Percentiles rank a stretch among this genome's conserved stretches.
These are phyloP conservation scores for Chlamydotis undulata DNA, from an alignment of 2,113 vertebrate species.

Conservation along the genomic window DNA sequence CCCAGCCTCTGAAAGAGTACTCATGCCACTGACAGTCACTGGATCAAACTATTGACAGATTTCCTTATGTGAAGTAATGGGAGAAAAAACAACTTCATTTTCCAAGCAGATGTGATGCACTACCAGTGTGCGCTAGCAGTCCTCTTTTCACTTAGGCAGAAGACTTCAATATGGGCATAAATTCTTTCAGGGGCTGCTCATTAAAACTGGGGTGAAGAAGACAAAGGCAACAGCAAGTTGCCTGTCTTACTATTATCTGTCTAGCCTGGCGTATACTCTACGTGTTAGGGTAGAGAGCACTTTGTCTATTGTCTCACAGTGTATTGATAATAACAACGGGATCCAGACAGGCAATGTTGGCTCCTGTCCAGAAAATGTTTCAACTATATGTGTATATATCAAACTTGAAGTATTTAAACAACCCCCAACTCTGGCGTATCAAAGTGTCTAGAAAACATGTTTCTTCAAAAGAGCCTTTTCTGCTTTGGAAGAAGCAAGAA, in stretches of 20 bases:
- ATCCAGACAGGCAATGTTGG: neutral
- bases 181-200: neutral
- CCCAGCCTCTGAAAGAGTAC: neutral
- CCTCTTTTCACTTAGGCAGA: neutral
- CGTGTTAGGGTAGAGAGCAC: neutral
- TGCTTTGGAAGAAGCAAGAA: conserved; percentile 47
- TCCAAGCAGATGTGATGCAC: neutral
- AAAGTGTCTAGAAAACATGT: conserved; percentile 27
- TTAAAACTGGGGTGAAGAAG: neutral
- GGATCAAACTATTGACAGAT: neutral
- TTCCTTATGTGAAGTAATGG: neutral
- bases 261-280: neutral
- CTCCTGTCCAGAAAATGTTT: neutral
- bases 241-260: neutral
- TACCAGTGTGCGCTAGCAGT: neutral
- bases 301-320: neutral
- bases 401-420: conserved; percentile 40
- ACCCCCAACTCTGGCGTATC: neutral
- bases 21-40: neutral
- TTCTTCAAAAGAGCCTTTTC: conserved; percentile 58
- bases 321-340: neutral
- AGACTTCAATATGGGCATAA: neutral
- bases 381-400: neutral
- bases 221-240: neutral
- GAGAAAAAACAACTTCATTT: neutral